Conservation (phyloP, 2,113 vertebrate genomes). For the Nasalis larvatus region DNA sequence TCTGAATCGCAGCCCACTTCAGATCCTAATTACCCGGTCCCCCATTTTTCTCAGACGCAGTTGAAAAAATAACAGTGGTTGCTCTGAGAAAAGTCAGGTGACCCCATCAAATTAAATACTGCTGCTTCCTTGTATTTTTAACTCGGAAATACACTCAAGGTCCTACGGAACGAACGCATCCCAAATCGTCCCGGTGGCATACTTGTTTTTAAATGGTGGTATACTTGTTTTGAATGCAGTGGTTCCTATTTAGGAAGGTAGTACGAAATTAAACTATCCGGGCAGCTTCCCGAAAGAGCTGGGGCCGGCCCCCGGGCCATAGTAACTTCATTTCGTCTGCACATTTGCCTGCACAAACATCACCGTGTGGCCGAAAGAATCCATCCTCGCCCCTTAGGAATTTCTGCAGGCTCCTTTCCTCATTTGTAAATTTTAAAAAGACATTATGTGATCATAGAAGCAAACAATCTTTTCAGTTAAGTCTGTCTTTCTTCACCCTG, state of each 20-base stretch:
- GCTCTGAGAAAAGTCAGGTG: constrained; percentile 59
- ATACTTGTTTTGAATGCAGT: not conserved
- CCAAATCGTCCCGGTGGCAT: not conserved
- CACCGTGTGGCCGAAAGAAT: not conserved
- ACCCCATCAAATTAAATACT: not conserved
- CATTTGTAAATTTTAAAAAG: constrained; percentile 33
- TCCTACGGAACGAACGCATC: not conserved
- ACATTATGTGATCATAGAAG: not conserved
- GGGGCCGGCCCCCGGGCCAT: not conserved
- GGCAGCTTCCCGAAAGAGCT: not conserved
- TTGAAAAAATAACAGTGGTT: not conserved
- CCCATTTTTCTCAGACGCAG: constrained; percentile 36
- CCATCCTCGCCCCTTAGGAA: not conserved
- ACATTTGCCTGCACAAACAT: not conserved
- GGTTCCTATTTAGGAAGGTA: not conserved
- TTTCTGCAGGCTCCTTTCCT: constrained; percentile 44
- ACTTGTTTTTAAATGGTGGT: not conserved
- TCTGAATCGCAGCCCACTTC: not conserved
- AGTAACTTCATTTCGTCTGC: not conserved
- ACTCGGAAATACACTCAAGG: not conserved
- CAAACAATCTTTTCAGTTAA: not conserved
- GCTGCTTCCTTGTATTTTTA: constrained; percentile 60
- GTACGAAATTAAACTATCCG: not conserved
- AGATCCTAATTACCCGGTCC: not conserved
- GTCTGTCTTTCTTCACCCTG: constrained; percentile 42